Base-by-base conservation (phyloP, 2,888 invertebrate species). In the Sabellastarte sp. region DNA sequence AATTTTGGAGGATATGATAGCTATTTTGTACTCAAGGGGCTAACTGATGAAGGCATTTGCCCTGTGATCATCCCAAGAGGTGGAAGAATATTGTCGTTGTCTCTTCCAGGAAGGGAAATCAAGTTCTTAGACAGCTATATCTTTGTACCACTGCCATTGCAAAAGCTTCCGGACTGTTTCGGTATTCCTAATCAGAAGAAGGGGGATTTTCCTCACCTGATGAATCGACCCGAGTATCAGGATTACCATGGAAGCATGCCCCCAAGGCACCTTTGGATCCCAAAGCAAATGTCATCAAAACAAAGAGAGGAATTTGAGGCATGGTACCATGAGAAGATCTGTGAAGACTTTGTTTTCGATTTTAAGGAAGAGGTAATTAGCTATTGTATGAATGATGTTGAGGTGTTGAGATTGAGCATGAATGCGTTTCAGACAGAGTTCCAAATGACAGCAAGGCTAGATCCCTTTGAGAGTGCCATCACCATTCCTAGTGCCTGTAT, bases 351-450 rank as follows among this genome's bases (percentile, higher is more conserved):
- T 41, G 41, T 15, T 55, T 55, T 50, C 30, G 28, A 30, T 28
- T 24, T 55, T 4, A 20, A 32, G 4, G 32, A 20, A 24, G 60
- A 60, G 24, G 32, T 60, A 2, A 15, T 50, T 29, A 31, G 31
- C 15, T 60, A 60, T 29, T 60, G 60, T 32, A 20, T n/a, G 26
- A 32, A 31, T 20, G 60, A 60, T 60, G 60, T 60, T 2, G 32
- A 52, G 2, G 55, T 60, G 28, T 26, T 60, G 28, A 30, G 55
- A n/a, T 28, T 30, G 31, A 32, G 24, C 29, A 32, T 32, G 20
- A 26, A 20, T 1, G 5, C 10, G 3, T 60, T 60, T 28, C 32
- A 55, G 26, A 15, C 30, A 1, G 15, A 55, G 4, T 53, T 60
- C 28, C n/a, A 51, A 28, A 5, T 50, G 3, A 59, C 59, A 2